These are phyloP conservation scores for Apolygus lucorum DNA, from an alignment of 1,140 invertebrate genomes.

Conservation along the genomic window DNA sequence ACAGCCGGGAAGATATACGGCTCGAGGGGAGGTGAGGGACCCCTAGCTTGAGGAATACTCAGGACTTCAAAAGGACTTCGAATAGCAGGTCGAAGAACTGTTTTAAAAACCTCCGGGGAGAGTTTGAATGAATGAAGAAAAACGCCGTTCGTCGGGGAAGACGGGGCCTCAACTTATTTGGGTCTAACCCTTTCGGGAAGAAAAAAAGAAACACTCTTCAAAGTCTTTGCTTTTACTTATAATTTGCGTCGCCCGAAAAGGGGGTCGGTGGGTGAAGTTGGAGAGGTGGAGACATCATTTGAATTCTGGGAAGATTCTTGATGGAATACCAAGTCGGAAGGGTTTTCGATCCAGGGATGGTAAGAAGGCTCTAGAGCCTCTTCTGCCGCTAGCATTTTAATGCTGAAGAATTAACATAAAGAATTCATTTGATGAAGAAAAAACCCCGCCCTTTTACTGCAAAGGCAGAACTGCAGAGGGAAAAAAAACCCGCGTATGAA, in stretches of 20 bases:
- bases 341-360: background rate
- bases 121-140: background rate
- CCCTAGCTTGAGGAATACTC: background rate
- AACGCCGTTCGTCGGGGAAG: background rate
- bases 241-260: background rate
- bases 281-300: conserved; percentile 11
- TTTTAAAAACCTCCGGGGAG: background rate
- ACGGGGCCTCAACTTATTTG: background rate
- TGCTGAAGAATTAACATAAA: conserved; percentile 19
- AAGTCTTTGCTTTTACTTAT: conserved; percentile 3
- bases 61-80: background rate
- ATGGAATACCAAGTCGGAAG: conserved; percentile 1
- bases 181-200: background rate
- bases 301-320: conserved; percentile 26
- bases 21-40: background rate
- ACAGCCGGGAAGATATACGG: background rate
- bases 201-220: background rate
- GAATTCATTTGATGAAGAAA: conserved; percentile 22
- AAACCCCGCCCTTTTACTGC: background rate
- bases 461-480: background rate
- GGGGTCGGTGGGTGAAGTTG: background rate
- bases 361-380: background rate
- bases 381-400: conserved; percentile 15
- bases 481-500: background rate
- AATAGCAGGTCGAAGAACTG: background rate